Evolutionary conservation across 2,888 invertebrate genomes (phyloP).

Genomic region (Noctua pronuba): DNA sequence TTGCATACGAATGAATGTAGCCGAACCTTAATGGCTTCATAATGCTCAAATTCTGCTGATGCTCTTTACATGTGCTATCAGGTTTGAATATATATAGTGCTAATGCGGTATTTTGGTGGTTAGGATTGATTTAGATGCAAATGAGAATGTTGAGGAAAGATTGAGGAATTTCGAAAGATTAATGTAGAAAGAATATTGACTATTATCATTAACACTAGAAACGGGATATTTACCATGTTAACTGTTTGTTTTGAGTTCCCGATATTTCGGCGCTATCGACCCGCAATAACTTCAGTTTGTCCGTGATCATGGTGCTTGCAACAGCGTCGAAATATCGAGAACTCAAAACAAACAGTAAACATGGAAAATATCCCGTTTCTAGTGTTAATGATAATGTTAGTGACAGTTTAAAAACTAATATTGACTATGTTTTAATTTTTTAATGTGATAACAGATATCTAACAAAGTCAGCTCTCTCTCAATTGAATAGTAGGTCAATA

Average conservation of each 20-base stretch:
- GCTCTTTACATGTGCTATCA: constrained; percentile 28
- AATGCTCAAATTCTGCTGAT: constrained; percentile 33
- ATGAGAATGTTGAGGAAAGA: constrained; percentile 4
- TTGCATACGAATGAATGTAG: constrained; percentile 60
- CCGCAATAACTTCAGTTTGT: no score
- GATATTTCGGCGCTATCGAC: no score
- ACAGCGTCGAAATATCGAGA: no score
- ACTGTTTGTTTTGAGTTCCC: no score
- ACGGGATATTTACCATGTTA: no score
- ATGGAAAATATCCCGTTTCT: no score
- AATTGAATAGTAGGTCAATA: not conserved
- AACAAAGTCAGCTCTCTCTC: not conserved
- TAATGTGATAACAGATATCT: not conserved
- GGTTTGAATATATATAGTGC: constrained; percentile 12
- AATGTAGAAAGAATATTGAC: not conserved
- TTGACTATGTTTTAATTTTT: not conserved
- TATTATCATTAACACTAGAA: no score
- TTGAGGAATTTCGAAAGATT: not conserved
- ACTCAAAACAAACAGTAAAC: no score
- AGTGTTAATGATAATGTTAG: no score
- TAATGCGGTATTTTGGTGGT: not conserved
- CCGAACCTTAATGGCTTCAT: constrained; percentile 45
- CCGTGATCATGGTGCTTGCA: no score
- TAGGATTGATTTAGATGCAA: constrained; percentile 46
- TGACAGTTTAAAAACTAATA: no score